Evolutionary conservation across 1,140 invertebrate species (phyloP).

Genomic region (Saxidomus purpurata): DNA sequence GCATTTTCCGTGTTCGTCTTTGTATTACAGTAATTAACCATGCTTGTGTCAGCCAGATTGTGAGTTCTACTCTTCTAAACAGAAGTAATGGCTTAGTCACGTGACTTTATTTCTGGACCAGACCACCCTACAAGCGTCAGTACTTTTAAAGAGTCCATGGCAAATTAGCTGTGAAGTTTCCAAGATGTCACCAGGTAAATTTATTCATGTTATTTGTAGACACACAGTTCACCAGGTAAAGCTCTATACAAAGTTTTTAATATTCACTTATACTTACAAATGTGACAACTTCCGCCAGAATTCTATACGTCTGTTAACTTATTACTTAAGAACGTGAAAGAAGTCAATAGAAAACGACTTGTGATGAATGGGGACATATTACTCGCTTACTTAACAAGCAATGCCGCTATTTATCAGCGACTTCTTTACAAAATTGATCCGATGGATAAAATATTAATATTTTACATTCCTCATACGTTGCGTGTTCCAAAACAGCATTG

Average conservation of each 20-base stretch:
- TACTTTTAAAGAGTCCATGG: background rate
- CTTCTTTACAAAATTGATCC: constrained; percentile 30
- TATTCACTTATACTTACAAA: constrained; percentile 24
- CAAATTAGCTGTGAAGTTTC: constrained; percentile 11
- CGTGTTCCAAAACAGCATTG: no score
- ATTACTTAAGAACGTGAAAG: background rate
- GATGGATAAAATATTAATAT: background rate
- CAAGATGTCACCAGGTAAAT: constrained; percentile 47
- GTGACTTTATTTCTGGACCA: background rate
- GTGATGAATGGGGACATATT: background rate
- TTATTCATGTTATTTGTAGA: constrained; percentile 52
- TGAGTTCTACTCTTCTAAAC: background rate
- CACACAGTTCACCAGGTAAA: constrained; percentile 18
- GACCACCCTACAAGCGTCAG: constrained; percentile 35
- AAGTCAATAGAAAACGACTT: background rate
- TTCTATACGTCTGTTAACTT: background rate
- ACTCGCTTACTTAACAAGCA: constrained; percentile 17
- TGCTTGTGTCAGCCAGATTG: background rate
- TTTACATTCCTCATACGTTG: no score
- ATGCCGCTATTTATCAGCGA: constrained; percentile 3
- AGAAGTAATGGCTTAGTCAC: background rate
- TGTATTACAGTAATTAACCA: constrained; percentile 12
- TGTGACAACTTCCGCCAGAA: constrained; percentile 7
- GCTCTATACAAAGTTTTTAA: background rate
- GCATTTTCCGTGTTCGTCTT: background rate